Base-by-base conservation (phyloP, 2,113 vertebrate genomes). In the Ptilonorhynchus violaceus region DNA sequence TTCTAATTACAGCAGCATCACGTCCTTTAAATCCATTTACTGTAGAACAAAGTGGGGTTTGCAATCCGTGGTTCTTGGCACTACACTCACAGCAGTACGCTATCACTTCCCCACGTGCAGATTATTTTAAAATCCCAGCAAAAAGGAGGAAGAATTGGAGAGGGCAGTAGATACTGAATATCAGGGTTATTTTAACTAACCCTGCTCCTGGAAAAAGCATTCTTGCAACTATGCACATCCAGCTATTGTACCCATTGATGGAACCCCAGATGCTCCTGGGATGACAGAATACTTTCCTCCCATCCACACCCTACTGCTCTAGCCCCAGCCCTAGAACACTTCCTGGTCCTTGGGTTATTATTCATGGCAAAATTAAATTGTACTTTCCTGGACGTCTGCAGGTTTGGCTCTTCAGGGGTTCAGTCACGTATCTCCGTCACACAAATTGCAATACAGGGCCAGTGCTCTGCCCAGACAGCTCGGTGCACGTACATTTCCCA, bases 241-340 rank as follows among this genome's bases (percentile, higher is more conserved):
- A 53, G 11, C 6, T 31, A 18, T 19, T 2, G 14, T 13, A 49
- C 31, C 31, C 0, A 0, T 33, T 42, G 31, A 14, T 83, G 16
- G 19, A 77, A 30, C 5, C 59, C 39, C 14, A 24, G 25, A 9
- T 37, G n/a, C 21, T 46, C 28, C 28, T 0, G 1, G 19, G 15
- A 41, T 46, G 13, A 21, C 22, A n/a, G 8, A 92, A 10, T 17
- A 30, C 27, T 52, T 46, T 27, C 16, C 33, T 80, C 44, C 55
- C n/a, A 46, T 14, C 10, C 2, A 2, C 6, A 39, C 24, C 5
- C 30, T 11, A 22, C 49, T 44, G 10, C 69, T 52, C 28, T 27
- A 69, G 21, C 33, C 13, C 10, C 44, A 80, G 23, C 10, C 28
- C 19, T 28, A 42, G 41, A 59, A 55, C 31, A n/a, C 7, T 11